Evolutionary conservation across 2,113 vertebrate species (phyloP).

Genomic region (Gasterosteus nipponicus): DNA sequence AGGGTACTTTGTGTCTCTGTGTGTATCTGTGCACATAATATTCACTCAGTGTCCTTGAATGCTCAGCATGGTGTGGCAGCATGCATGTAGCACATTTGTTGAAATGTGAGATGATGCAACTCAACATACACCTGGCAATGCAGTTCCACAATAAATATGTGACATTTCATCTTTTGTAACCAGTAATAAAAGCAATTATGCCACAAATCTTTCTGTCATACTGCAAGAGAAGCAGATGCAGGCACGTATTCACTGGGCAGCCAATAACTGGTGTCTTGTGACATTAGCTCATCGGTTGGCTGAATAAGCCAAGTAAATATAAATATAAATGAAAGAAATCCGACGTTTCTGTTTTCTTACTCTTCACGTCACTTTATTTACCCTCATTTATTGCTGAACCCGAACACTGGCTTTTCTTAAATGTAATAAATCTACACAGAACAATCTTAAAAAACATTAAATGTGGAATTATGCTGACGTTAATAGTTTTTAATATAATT

Average conservation of each 20-base stretch:
- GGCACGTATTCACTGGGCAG: background rate
- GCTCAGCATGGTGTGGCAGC: conserved; percentile 30
- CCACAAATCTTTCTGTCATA: background rate
- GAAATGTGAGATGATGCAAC: conserved; percentile 47
- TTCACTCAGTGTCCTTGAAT: conserved; percentile 60
- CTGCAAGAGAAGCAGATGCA: background rate
- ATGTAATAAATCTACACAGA: too few species aligned
- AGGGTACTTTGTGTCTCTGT: background rate
- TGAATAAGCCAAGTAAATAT: conserved; percentile 11
- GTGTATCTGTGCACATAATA: conserved; percentile 34
- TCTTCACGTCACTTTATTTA: background rate
- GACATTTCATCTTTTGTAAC: conserved; percentile 5
- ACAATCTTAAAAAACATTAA: too few species aligned
- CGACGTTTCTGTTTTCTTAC: background rate
- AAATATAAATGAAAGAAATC: background rate
- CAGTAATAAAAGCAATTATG: conserved; percentile 1
- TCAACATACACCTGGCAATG: background rate
- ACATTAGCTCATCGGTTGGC: background rate
- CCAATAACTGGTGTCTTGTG: background rate
- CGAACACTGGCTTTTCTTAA: background rate
- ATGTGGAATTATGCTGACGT: background rate
- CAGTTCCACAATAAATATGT: conserved; percentile 3
- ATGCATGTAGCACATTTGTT: conserved; percentile 46
- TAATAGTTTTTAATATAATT: background rate
- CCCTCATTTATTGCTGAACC: background rate